Evolutionary conservation across 2,797 vertebrate species (phyloP).

Genomic region (Crax fasciolata): DNA sequence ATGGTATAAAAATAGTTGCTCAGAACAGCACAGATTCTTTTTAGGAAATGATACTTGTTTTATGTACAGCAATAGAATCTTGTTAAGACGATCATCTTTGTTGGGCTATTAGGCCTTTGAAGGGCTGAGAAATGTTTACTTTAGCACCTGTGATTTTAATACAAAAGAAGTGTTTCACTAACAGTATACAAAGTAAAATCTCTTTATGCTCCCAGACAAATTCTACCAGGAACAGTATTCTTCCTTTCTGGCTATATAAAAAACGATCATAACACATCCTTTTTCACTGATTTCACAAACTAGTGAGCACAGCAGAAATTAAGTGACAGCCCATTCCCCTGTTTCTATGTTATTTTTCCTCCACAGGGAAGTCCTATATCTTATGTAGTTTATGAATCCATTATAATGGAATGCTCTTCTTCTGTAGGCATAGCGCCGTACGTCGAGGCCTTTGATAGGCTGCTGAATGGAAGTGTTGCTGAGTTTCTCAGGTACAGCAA

Average conservation of each 20-base stretch:
- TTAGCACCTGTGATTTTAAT: not conserved
- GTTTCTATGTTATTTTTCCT: not conserved
- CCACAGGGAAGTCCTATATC: not conserved
- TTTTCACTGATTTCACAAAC: slow-evolving; percentile 13
- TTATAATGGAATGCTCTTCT: slow-evolving; percentile 52
- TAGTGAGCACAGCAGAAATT: not conserved
- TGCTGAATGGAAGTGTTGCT: slow-evolving; percentile 88
- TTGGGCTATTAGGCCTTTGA: not conserved
- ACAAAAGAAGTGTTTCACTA: not conserved
- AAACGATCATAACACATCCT: not conserved
- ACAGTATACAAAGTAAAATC: not conserved
- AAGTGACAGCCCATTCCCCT: not conserved
- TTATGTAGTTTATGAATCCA: not conserved
- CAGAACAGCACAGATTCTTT: not conserved
- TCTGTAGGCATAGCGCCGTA: slow-evolving; percentile 85
- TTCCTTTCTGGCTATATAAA: not conserved
- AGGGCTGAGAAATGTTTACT: not conserved
- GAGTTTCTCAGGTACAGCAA: slow-evolving; percentile 92
- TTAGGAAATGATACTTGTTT: not conserved
- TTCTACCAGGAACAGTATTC: not conserved
- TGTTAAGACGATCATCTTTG: not conserved
- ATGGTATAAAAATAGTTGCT: slow-evolving; percentile 13
- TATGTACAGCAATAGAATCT: not conserved
- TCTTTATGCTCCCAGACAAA: not conserved
- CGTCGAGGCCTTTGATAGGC: slow-evolving; percentile 91